phyloP scores from a whole-genome alignment of 2,797 vertebrate genomes.

The Trichosurus vulpecula region DNA sequence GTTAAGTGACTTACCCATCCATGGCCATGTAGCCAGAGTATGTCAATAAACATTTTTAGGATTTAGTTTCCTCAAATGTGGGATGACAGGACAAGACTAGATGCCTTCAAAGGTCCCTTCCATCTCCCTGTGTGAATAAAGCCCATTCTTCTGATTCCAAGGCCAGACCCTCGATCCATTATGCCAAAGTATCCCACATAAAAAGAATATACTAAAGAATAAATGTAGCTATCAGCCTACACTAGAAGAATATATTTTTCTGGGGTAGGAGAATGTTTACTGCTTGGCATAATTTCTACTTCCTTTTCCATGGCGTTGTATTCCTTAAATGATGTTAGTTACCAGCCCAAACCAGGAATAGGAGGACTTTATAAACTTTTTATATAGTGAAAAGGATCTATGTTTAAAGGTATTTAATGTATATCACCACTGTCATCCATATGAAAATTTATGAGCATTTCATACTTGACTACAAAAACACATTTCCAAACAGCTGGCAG shows the following conservation, averaged over 20 bases:
- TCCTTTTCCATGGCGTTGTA: neutral
- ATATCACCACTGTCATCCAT: neutral
- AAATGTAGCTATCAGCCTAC: neutral
- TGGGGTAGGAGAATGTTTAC: neutral
- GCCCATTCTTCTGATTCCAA: neutral
- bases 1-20: neutral
- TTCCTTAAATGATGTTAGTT: neutral
- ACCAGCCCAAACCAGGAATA: neutral
- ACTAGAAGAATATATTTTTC: conserved; percentile 20
- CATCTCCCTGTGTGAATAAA: neutral
- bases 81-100: neutral
- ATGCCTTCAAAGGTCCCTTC: neutral
- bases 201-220: neutral
- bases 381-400: neutral
- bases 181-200: neutral
- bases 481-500: neutral
- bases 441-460: neutral
- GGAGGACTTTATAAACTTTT: neutral
- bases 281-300: neutral
- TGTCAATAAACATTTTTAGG: neutral
- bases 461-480: neutral
- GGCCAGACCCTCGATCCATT: neutral
- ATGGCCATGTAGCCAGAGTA: neutral
- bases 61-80: neutral
- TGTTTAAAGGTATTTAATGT: neutral